Conservation (phyloP, 2,888 invertebrate species). For the Microctonus aethiopoides region DNA sequence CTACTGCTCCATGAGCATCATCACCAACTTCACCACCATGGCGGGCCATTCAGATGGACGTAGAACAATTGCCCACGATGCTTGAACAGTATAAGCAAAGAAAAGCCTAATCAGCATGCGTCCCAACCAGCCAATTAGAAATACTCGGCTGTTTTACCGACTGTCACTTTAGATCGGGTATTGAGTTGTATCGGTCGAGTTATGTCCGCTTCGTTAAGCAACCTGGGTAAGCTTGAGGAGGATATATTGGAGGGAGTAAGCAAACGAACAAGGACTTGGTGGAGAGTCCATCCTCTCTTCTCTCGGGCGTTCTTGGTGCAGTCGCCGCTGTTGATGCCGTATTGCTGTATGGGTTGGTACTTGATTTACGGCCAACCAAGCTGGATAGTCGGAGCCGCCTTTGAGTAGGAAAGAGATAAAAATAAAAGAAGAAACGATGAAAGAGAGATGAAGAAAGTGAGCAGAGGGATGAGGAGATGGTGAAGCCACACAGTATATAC, state of each 20-base stretch:
- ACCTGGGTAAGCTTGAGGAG: slow-evolving; percentile 41
- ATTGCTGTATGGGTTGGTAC: slow-evolving; percentile 52
- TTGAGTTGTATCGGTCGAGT: slow-evolving; percentile 67
- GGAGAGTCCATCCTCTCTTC: slow-evolving; percentile 14
- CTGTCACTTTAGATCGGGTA: slow-evolving; percentile 63
- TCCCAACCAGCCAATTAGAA: slow-evolving; percentile 65
- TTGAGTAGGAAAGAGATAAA: slow-evolving; percentile 1
- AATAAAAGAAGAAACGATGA: slow-evolving; percentile 2
- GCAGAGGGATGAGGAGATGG: background rate
- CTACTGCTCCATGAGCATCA: too few species aligned
- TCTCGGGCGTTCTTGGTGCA: slow-evolving; percentile 14
- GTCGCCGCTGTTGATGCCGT: slow-evolving; percentile 43
- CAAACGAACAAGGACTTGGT: slow-evolving; percentile 17
- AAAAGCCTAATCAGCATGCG: slow-evolving; percentile 66
- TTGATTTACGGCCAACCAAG: slow-evolving; percentile 63
- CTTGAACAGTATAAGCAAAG: slow-evolving; percentile 55
- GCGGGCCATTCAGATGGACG: too few species aligned
- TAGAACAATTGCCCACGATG: too few species aligned
- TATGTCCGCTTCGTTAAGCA: slow-evolving; percentile 65
- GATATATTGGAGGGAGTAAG: slow-evolving; percentile 31
- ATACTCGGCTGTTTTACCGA: slow-evolving; percentile 66
- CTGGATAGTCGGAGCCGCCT: slow-evolving; percentile 16
- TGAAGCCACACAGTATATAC: slow-evolving; percentile 42
- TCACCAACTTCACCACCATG: too few species aligned
- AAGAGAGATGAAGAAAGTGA: slow-evolving; percentile 9